Evolutionary conservation across 2,888 invertebrate genomes (phyloP).

Genomic region (Vannuccia rotundouncinata): DNA sequence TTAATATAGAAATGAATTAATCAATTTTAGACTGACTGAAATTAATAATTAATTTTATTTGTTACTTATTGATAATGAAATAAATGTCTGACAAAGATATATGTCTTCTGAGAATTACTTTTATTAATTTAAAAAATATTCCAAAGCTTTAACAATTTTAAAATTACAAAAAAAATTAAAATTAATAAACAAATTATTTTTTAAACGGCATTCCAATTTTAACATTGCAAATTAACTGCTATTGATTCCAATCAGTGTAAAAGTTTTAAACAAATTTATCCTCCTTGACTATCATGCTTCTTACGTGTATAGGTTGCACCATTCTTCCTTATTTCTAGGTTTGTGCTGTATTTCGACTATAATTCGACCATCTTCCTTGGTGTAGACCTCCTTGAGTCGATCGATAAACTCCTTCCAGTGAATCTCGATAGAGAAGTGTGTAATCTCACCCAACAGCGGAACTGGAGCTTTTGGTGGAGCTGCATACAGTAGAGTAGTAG

Average conservation of each 20-base stretch:
- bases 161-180: too few species aligned
- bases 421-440: neutral
- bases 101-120: too few species aligned
- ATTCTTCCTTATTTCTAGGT: neutral
- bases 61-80: too few species aligned
- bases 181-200: too few species aligned
- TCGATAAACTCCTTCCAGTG: slow-evolving; percentile 34
- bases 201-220: neutral
- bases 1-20: too few species aligned
- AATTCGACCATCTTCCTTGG: slow-evolving; percentile 34
- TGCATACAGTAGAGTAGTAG: neutral
- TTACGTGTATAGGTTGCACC: slow-evolving; percentile 33
- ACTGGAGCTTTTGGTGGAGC: slow-evolving; percentile 36
- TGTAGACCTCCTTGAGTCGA: slow-evolving; percentile 31
- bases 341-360: slow-evolving; percentile 33
- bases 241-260: neutral
- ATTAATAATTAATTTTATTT: too few species aligned
- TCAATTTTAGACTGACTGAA: too few species aligned
- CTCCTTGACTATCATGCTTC: neutral
- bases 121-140: too few species aligned
- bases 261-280: neutral
- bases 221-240: neutral
- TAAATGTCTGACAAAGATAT: too few species aligned
- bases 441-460: slow-evolving; percentile 20
- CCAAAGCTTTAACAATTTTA: too few species aligned